Evolutionary conservation across 2,888 invertebrate genomes (phyloP).

Genomic region (Cerastoderma edule): DNA sequence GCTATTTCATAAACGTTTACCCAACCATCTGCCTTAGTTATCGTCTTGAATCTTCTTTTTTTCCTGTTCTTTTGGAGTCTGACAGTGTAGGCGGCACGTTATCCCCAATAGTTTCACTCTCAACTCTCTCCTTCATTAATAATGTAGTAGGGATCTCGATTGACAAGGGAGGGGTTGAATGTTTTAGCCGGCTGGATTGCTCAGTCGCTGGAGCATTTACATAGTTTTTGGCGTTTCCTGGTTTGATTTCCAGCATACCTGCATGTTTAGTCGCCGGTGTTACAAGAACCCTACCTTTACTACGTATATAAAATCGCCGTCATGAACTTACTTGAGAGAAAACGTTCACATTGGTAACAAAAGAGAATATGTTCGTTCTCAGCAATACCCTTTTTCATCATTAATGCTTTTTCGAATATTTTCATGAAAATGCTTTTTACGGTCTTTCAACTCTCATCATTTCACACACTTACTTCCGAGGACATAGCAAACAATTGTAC

Average conservation of each 20-base stretch:
- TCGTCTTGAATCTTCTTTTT: background rate
- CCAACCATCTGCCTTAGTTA: background rate
- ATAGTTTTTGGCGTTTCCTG: background rate
- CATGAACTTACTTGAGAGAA: too few species aligned
- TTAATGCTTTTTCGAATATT: background rate
- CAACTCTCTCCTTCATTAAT: too few species aligned
- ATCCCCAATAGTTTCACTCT: background rate
- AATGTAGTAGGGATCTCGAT: too few species aligned
- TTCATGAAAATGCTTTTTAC: background rate
- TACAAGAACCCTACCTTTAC: background rate
- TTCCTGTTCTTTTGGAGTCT: background rate
- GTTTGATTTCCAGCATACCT: background rate
- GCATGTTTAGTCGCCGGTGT: background rate
- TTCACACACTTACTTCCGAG: background rate
- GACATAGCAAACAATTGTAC: background rate
- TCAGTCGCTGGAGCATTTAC: background rate
- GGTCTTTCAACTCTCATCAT: background rate
- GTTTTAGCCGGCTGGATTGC: background rate
- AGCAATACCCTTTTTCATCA: conserved; percentile 3
- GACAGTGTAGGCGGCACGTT: background rate
- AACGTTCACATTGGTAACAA: background rate
- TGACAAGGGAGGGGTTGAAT: background rate
- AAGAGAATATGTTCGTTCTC: conserved; percentile 5
- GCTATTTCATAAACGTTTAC: background rate
- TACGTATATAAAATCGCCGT: background rate